These are phyloP conservation scores for Zaprionus obscuricornis DNA, from an alignment of 2,888 invertebrate genomes.

Conservation along the genomic window DNA sequence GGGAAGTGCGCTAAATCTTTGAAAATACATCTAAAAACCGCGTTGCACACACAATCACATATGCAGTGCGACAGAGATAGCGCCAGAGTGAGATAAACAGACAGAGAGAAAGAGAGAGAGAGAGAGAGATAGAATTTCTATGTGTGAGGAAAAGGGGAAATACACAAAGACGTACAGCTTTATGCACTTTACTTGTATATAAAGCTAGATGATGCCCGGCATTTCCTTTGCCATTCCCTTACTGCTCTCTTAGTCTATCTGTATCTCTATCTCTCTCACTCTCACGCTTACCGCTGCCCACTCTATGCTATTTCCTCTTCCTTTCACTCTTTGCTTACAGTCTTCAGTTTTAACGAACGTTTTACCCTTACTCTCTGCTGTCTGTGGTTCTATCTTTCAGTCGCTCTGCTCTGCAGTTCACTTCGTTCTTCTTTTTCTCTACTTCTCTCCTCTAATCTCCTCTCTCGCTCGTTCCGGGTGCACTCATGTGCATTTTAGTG, in stretches of 20 bases:
- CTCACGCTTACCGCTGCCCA: too few species aligned
- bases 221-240: background rate
- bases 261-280: too few species aligned
- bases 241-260: too few species aligned
- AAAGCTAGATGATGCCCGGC: constrained; percentile 26
- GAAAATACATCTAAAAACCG: constrained; percentile 66
- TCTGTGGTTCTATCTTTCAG: background rate
- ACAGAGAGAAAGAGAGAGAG: background rate
- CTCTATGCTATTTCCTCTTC: too few species aligned
- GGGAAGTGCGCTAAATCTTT: constrained; percentile 69
- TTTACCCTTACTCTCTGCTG: constrained; percentile 7
- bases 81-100: background rate
- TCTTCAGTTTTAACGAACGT: too few species aligned
- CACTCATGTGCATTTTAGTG: constrained; percentile 70
- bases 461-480: constrained; percentile 34
- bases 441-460: too few species aligned
- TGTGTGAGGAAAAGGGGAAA: background rate
- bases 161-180: constrained; percentile 54
- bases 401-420: background rate
- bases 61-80: background rate
- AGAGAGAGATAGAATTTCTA: background rate
- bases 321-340: too few species aligned
- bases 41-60: constrained; percentile 20
- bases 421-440: background rate
- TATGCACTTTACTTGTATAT: constrained; percentile 58